phyloP scores from a whole-genome alignment of 2,797 vertebrate genomes.

The Notolepis coatsorum region DNA sequence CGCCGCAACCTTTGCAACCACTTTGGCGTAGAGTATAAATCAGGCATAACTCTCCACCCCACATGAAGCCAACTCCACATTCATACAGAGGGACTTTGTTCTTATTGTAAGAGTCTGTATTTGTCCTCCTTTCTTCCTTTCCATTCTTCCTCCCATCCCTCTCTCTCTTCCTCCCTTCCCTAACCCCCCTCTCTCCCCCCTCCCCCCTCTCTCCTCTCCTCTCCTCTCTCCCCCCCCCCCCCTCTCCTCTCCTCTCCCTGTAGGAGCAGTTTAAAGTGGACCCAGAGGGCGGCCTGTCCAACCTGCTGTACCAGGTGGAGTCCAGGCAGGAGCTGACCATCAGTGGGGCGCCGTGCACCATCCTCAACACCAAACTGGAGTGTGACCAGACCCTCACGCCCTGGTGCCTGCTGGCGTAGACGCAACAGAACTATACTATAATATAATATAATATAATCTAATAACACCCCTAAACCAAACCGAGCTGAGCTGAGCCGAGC shows the following conservation, averaged over 20 bases:
- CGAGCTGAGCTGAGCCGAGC: neutral
- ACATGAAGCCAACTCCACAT: no score
- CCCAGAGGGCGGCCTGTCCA: slow-evolving; percentile 90
- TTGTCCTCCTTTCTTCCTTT: neutral
- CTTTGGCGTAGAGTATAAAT: no score
- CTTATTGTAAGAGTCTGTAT: neutral
- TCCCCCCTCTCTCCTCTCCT: neutral
- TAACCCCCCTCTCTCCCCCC: neutral
- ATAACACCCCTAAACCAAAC: neutral
- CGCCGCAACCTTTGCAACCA: no score
- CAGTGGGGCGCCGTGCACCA: slow-evolving; percentile 89
- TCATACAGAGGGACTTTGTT: no score
- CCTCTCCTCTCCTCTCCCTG: neutral
- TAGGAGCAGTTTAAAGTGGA: slow-evolving; percentile 98
- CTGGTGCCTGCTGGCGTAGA: slow-evolving; percentile 90
- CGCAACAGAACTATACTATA: neutral
- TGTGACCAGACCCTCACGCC: slow-evolving; percentile 90
- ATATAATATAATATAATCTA: neutral
- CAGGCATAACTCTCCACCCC: no score
- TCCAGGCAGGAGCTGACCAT: slow-evolving; percentile 88
- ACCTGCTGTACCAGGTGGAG: slow-evolving; percentile 88
- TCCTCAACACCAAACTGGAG: slow-evolving; percentile 89
- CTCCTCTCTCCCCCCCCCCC: neutral
- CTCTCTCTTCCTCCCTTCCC: neutral
- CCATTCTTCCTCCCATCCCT: neutral